Evolutionary conservation across 2,113 vertebrate genomes (phyloP).

Genomic region (Ginglymostoma cirratum): DNA sequence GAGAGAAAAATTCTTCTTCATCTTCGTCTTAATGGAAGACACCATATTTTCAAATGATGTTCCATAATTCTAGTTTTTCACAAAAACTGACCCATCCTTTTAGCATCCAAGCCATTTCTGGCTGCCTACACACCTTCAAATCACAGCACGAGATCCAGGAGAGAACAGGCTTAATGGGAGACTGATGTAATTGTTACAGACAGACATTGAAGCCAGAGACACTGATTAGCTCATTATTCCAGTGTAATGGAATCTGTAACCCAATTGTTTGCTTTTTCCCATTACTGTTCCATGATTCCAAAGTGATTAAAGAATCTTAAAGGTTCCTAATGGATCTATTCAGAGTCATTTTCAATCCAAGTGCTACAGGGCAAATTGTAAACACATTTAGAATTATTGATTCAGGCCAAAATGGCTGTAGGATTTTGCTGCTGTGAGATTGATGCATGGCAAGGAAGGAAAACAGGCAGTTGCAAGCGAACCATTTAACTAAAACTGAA

Average conservation of each 20-base stretch:
- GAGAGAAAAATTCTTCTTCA: too few relatives aligned
- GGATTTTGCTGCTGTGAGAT: neutral
- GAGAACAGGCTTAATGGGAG: neutral
- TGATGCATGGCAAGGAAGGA: too few relatives aligned
- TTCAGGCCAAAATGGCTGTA: neutral
- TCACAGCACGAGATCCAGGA: neutral
- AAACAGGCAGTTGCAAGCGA: neutral
- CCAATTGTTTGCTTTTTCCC: conserved; percentile 8
- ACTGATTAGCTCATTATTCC: conserved; percentile 3
- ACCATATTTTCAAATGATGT: too few relatives aligned
- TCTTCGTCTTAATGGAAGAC: too few relatives aligned
- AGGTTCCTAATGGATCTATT: conserved; percentile 30
- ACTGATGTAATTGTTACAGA: conserved; percentile 18
- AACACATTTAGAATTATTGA: conserved; percentile 19
- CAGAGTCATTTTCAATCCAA: conserved; percentile 23
- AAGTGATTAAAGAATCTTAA: conserved; percentile 24
- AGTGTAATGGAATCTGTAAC: conserved; percentile 28
- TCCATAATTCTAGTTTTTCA: too few relatives aligned
- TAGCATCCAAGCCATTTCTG: neutral
- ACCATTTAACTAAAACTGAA: neutral
- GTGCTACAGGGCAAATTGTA: conserved; percentile 7
- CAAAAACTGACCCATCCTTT: too few relatives aligned
- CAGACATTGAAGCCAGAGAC: conserved; percentile 9
- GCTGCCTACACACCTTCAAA: neutral
- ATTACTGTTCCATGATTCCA: conserved; percentile 5